Evolutionary conservation across 2,797 vertebrate species (phyloP).

Genomic region (Neosilurus mollespiculum): DNA sequence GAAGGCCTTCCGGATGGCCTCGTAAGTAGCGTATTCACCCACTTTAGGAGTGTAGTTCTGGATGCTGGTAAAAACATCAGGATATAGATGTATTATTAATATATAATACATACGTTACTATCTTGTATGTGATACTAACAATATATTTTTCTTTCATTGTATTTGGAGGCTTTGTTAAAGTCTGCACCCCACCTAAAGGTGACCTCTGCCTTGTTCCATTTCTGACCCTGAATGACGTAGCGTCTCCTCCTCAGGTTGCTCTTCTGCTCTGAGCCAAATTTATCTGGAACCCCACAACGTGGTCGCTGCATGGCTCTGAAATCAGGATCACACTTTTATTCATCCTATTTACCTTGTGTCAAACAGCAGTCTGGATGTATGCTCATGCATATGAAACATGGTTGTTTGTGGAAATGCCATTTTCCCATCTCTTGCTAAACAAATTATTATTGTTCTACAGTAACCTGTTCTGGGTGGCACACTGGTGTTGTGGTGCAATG

Average conservation of each 20-base stretch:
- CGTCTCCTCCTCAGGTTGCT: constrained; percentile 87
- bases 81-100: neutral
- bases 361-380: neutral
- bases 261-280: constrained; percentile 87
- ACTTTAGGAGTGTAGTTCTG: constrained; percentile 91
- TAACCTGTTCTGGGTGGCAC: neutral
- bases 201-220: constrained; percentile 87
- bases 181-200: constrained; percentile 81
- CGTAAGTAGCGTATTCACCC: constrained; percentile 77
- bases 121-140: neutral
- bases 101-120: neutral
- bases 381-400: neutral
- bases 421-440: neutral
- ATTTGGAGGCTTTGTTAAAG: neutral
- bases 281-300: constrained; percentile 89
- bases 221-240: constrained; percentile 87
- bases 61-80: constrained; percentile 73
- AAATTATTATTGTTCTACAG: neutral
- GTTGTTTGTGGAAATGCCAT: neutral
- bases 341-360: neutral
- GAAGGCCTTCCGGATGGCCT: constrained; percentile 87
- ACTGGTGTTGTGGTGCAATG: too few species aligned
- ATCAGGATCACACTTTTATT: constrained; percentile 13
- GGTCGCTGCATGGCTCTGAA: constrained; percentile 85
- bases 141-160: neutral